Evolutionary conservation across 2,113 vertebrate genomes (phyloP).

Genomic region (zebrafish (Danio rerio)): DNA sequence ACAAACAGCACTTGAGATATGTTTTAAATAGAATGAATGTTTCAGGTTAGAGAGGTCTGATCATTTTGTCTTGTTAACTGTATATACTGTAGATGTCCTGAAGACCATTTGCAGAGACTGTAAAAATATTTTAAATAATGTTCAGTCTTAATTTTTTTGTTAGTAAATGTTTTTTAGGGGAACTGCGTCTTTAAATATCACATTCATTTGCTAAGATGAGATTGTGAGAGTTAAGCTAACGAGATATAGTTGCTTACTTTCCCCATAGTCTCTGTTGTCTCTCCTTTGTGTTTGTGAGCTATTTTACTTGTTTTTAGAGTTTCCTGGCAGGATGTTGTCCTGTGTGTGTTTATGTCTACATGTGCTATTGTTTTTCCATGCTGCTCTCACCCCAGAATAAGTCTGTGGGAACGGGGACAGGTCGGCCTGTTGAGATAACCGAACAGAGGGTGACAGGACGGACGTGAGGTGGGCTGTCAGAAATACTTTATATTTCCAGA

Average conservation of each 20-base stretch:
- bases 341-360: conserved; percentile 45
- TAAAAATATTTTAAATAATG: too few relatives aligned
- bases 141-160: too few relatives aligned
- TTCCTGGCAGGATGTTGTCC: conserved; percentile 59
- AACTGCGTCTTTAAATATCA: not conserved
- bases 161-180: too few relatives aligned
- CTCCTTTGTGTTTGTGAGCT: conserved; percentile 49
- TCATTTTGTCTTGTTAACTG: too few relatives aligned
- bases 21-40: too few relatives aligned
- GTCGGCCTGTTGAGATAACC: conserved; percentile 15
- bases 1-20: too few relatives aligned
- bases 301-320: conserved; percentile 47
- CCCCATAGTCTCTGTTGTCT: conserved; percentile 30
- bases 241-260: conserved; percentile 9
- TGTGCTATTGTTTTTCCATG: conserved; percentile 27
- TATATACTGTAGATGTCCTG: too few relatives aligned
- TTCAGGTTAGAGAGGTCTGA: too few relatives aligned
- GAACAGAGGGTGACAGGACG: conserved; percentile 12
- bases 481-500: conserved; percentile 11
- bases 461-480: not conserved
- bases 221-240: not conserved
- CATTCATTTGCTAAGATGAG: conserved; percentile 19
- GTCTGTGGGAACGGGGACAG: conserved; percentile 33
- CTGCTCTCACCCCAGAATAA: conserved; percentile 35
- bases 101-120: too few relatives aligned